Percentiles rank a stretch among this genome's conserved stretches.
phyloP scores from a whole-genome alignment of 2,797 vertebrate genomes.

The Lindbergichthys nudifrons region DNA sequence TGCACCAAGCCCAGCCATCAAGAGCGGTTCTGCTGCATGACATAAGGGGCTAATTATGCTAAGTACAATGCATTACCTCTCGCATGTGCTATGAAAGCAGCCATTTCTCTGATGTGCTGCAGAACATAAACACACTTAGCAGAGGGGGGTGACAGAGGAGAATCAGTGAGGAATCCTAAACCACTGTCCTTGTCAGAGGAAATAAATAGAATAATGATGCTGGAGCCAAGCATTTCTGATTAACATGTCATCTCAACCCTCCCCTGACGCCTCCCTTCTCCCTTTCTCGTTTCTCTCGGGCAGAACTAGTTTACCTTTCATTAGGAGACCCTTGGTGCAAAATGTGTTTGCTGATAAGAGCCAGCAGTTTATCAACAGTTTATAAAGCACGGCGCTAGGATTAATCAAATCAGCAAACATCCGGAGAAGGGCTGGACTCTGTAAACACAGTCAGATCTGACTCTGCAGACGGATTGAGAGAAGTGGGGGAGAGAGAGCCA shows the following conservation, averaged over 20 bases:
- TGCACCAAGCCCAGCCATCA: conserved; percentile 48
- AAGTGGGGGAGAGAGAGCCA: conserved; percentile 10
- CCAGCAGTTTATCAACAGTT: conserved; percentile 78
- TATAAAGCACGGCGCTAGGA: conserved; percentile 71
- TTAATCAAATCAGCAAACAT: conserved; percentile 78
- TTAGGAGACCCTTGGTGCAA: conserved; percentile 70
- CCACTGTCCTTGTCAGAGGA: conserved; percentile 56
- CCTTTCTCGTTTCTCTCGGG: conserved; percentile 29
- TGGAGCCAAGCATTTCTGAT: conserved; percentile 64
- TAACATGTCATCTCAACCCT: conserved; percentile 60
- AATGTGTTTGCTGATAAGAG: conserved; percentile 81
- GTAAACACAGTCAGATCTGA: conserved; percentile 77
- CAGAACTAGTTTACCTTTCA: conserved; percentile 76
- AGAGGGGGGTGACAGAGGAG: conserved; percentile 51
- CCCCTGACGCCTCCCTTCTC: conserved; percentile 23
- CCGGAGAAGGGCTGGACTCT: conserved; percentile 62
- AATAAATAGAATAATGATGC: conserved; percentile 54
- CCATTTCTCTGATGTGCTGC: conserved; percentile 63
- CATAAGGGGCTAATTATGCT: conserved; percentile 76
- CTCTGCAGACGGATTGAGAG: conserved; percentile 50
- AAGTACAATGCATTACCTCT: conserved; percentile 74
- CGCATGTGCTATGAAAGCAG: conserved; percentile 66
- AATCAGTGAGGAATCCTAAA: conserved; percentile 49
- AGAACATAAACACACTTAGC: conserved; percentile 62
- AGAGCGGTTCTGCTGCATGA: conserved; percentile 55